These are phyloP conservation scores for Ptychochromis oligacanthus DNA, from an alignment of 2,113 vertebrate species.

Conservation along the genomic window DNA sequence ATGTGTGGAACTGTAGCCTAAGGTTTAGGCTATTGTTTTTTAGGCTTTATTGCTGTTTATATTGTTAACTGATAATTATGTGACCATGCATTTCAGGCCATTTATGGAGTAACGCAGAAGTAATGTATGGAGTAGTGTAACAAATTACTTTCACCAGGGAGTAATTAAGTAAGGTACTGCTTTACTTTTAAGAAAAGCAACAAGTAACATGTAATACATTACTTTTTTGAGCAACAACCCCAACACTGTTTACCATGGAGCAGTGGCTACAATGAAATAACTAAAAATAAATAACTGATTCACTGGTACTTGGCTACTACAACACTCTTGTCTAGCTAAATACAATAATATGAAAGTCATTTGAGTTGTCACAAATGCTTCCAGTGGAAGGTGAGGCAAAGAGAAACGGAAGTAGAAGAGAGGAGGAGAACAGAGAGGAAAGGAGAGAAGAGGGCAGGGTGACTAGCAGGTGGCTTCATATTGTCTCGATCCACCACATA, in stretches of 20 bases:
- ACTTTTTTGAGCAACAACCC: too few relatives aligned
- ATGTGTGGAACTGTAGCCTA: too few relatives aligned
- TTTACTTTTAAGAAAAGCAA: too few relatives aligned
- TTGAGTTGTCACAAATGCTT: constrained; percentile 44
- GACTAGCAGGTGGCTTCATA: constrained; percentile 59
- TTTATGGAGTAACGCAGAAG: too few relatives aligned
- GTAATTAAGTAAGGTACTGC: too few relatives aligned
- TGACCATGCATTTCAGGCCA: too few relatives aligned
- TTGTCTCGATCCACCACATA: constrained; percentile 59
- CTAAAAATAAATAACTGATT: constrained; percentile 61
- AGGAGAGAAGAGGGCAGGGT: constrained; percentile 33
- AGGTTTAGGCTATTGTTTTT: too few relatives aligned
- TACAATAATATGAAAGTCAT: constrained; percentile 15
- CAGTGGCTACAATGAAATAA: constrained; percentile 61
- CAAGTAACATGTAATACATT: too few relatives aligned
- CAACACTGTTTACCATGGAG: constrained; percentile 61
- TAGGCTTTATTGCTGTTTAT: too few relatives aligned
- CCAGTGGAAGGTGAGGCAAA: constrained; percentile 45
- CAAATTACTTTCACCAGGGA: too few relatives aligned
- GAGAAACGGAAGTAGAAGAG: background rate
- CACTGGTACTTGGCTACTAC: constrained; percentile 42
- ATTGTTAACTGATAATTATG: too few relatives aligned
- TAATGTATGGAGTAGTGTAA: too few relatives aligned
- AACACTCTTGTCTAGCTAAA: constrained; percentile 9
- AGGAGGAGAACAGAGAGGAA: background rate